phyloP scores from a whole-genome alignment of 2,888 invertebrate genomes.

The Chironomus riparius region DNA sequence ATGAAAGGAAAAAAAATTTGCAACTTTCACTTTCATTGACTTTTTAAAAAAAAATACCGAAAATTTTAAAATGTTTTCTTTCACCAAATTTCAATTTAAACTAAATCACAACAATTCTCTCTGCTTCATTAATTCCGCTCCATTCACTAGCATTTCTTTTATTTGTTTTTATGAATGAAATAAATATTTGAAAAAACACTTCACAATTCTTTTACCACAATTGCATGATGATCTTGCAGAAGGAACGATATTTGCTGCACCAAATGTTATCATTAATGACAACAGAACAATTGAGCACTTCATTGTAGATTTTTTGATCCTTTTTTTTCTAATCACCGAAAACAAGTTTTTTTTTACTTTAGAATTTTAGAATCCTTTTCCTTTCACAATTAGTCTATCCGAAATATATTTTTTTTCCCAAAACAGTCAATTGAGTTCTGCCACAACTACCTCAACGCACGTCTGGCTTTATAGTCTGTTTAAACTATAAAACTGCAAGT shows the following conservation, averaged over 20 bases:
- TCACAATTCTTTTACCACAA: conserved; percentile 8
- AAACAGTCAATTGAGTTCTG: conserved; percentile 19
- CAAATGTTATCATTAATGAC: background rate
- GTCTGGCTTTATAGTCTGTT: conserved; percentile 27
- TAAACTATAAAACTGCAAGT: conserved; percentile 25
- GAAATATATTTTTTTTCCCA: background rate
- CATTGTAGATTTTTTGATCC: background rate
- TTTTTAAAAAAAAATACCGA: background rate
- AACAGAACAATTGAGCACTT: background rate
- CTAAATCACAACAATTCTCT: too few relatives aligned
- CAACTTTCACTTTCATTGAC: background rate
- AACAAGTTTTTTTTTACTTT: too few relatives aligned
- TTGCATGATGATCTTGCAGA: conserved; percentile 12
- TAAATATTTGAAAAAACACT: too few relatives aligned
- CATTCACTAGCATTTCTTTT: too few relatives aligned
- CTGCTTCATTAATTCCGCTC: too few relatives aligned
- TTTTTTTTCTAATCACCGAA: background rate
- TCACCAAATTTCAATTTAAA: too few relatives aligned
- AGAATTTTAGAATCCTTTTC: too few relatives aligned
- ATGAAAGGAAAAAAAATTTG: background rate
- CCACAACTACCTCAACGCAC: background rate
- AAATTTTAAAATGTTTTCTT: too few relatives aligned
- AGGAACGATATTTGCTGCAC: background rate
- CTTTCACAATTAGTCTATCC: too few relatives aligned
- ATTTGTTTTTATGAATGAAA: too few relatives aligned